Conservation (phyloP, 2,113 vertebrate species). For the Neodontobutis hainanensis region DNA sequence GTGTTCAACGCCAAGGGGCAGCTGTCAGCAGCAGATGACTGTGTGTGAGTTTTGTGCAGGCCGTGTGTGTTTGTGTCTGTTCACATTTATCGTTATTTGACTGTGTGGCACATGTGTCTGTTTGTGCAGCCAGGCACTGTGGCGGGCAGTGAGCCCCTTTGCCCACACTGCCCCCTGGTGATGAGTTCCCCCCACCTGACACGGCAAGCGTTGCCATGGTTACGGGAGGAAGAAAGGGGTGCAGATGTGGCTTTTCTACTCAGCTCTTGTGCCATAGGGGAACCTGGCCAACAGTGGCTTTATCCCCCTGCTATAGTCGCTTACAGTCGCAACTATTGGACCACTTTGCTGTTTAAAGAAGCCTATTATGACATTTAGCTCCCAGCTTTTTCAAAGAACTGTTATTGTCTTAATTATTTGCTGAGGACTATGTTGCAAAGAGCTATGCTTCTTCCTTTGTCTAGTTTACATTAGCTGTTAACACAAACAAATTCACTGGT, state of each 20-base stretch:
- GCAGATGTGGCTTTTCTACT: slow-evolving; percentile 58
- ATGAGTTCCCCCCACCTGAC: slow-evolving; percentile 58
- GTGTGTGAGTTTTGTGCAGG: slow-evolving; percentile 52
- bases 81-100: slow-evolving; percentile 60
- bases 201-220: slow-evolving; percentile 70
- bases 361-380: slow-evolving; percentile 41
- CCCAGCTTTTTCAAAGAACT: slow-evolving; percentile 25
- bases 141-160: slow-evolving; percentile 29
- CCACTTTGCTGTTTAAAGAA: slow-evolving; percentile 24
- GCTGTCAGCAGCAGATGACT: slow-evolving; percentile 75
- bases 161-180: slow-evolving; percentile 75
- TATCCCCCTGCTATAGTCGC: slow-evolving; percentile 34
- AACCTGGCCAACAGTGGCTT: slow-evolving; percentile 49
- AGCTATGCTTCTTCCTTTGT: not conserved
- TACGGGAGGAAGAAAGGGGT: slow-evolving; percentile 56
- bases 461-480: not conserved
- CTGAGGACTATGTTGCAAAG: not conserved
- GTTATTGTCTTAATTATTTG: slow-evolving; percentile 31
- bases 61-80: slow-evolving; percentile 48
- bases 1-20: slow-evolving; percentile 69
- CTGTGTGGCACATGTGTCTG: slow-evolving; percentile 52
- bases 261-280: slow-evolving; percentile 48
- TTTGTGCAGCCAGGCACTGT: slow-evolving; percentile 26
- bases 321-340: slow-evolving; percentile 29
- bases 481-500: not conserved